Evolutionary conservation across 2,888 invertebrate genomes (phyloP), one percentile per base, ranked within the genome.

Genomic region (Pelosia muscerda): DNA sequence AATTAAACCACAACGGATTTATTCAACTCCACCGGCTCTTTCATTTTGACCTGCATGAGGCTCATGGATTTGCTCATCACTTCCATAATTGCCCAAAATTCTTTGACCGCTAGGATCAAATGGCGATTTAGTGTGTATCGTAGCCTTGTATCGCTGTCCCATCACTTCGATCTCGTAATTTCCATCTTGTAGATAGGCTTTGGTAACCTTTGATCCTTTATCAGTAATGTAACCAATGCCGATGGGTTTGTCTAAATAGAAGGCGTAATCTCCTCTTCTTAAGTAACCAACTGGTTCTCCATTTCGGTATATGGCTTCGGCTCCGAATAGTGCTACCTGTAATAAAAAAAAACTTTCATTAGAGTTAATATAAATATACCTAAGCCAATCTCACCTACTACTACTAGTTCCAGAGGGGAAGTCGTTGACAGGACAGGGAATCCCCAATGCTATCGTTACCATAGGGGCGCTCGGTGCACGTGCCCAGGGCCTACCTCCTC

Each of bases 241-340:
- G 49, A 96, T 90, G 1, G 96, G 90, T 80, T 95, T 95, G 66
- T 95, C 92, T 5, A 96, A 85, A 68, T 89, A 90, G 81, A 95
- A 95, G 0, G 96, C 98, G 85, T 96, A 98, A 77, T 98, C 98
- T 0, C 97, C 98, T 85, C 98, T 95, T 72, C 98, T 95, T 10
- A 98, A 88, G 80, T 97, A 97, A 15, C 98, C 98, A 8, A 98
- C 97, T 0, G 97, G 95, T 79, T 95, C 92, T 4, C 96, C 97
- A 84, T 98, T 96, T 83, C 97, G 96, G 92, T 96, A 98, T 83
- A 98, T 97, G 0, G 97, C 97, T 95, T 99, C 98, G 80, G 97
- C 94, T 0, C 98, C 98, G 95, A 97, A 97, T 56, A 99, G 85
- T n/a, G 98, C 96, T 19, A 97, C 92, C 90, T 96, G 89, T 25